Percentiles rank a stretch among this genome's conserved stretches.
Conservation (phyloP, 2,113 vertebrate genomes). For the Bostrychus sinensis region DNA sequence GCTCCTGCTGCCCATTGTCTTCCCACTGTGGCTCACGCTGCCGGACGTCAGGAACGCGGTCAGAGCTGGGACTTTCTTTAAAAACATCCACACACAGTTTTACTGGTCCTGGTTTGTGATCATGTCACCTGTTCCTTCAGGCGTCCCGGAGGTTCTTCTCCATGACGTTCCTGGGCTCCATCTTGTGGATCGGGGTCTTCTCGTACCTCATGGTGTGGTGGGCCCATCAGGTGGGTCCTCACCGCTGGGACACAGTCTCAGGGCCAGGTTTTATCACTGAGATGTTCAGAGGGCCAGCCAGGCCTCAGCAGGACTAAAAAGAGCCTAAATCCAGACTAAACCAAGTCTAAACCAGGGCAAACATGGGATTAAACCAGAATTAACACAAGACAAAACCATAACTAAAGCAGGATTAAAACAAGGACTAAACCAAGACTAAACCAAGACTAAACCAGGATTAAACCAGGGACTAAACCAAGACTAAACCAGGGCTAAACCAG, state of each 20-base stretch:
- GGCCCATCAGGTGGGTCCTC: constrained; percentile 83
- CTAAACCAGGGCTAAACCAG: too few relatives aligned
- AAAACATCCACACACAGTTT: background rate
- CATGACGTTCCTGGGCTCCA: constrained; percentile 74
- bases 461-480: too few relatives aligned
- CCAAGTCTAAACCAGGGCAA: too few relatives aligned
- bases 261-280: too few relatives aligned
- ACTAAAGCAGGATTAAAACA: too few relatives aligned
- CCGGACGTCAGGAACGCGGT: constrained; percentile 92
- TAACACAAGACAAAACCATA: too few relatives aligned
- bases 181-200: constrained; percentile 79
- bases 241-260: too few relatives aligned
- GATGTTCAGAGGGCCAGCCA: background rate
- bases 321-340: too few relatives aligned
- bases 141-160: constrained; percentile 71
- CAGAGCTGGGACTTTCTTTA: too few relatives aligned
- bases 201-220: constrained; percentile 83
- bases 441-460: too few relatives aligned
- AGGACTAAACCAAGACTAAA: too few relatives aligned
- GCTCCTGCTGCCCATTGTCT: constrained; percentile 88
- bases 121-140: constrained; percentile 44
- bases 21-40: constrained; percentile 90
- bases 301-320: background rate
- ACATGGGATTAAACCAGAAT: too few relatives aligned
- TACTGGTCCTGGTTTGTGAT: background rate